Evolutionary conservation across 2,888 invertebrate species (phyloP), one percentile per base, ranked within the genome.

Genomic region (Nasonia oneida): DNA sequence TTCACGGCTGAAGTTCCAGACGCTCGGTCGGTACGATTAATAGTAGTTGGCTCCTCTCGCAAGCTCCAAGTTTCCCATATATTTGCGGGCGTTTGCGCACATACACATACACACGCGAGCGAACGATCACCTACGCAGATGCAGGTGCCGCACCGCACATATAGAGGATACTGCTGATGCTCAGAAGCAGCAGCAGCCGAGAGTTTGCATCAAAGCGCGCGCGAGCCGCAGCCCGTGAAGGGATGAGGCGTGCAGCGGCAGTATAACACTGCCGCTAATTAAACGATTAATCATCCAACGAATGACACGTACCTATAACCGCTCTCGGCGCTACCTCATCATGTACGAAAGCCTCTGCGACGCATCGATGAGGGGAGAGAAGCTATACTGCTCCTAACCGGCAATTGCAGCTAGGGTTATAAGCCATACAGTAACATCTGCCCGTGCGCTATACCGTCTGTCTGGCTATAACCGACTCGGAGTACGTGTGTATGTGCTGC

Each of bases 261-360:
- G 88, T 91, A 92, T 92, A 92, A 92, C 92, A 92, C 90, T 91
- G 91, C 90, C 91, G 91, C 91, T 93, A 92, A 93, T 93, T 93
- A 93, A 93, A 92, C 92, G 92, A 93, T 93, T 93, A 92, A 93
- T 93, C 92, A 93, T 93, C 90, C 90, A 90, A 90, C 90, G 91
- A 90, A 92, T 90, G 92, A 92, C 92, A 91, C 70, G 70, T 67
- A 77, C 42, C 76, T 76, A 70, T 70, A 85, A 87, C 83, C 83
- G 61, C 18, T n/a, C 37, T 18, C 57, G n/a, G 37, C 33, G 47
- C 53, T 5, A 29, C 15, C 67, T 33, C 33, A 33, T 67, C 33
- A 67, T 33, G 67, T 29, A 29, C 33, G 29, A 67, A 67, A 29
- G 67, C 64, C 78, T 42, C 23, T 78, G 8, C 29, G 4, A 42